These are phyloP conservation scores for Anabas testudineus DNA, from an alignment of 2,797 vertebrate species.

Conservation along the genomic window DNA sequence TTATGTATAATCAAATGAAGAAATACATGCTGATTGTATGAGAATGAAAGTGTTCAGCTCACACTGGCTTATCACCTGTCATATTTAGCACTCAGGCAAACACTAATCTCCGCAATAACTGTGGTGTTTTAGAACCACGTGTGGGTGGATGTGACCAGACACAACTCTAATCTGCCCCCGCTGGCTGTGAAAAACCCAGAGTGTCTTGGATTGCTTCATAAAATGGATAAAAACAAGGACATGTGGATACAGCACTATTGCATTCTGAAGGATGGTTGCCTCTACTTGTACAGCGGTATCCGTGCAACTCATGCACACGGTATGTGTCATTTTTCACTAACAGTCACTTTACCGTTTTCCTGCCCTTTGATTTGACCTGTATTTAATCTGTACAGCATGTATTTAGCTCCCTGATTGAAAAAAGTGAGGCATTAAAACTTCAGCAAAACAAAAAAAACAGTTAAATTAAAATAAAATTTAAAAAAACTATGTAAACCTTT, in stretches of 20 bases:
- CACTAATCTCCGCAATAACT: constrained; percentile 35
- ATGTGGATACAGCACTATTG: constrained; percentile 90
- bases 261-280: constrained; percentile 91
- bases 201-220: constrained; percentile 91
- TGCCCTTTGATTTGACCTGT: too few relatives aligned
- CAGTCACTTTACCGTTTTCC: too few relatives aligned
- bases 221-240: constrained; percentile 87
- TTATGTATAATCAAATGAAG: neutral
- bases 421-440: too few relatives aligned
- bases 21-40: neutral
- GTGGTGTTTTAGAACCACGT: constrained; percentile 87
- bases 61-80: neutral
- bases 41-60: neutral
- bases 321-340: constrained; percentile 62
- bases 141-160: constrained; percentile 92
- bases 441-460: too few relatives aligned
- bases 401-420: too few relatives aligned
- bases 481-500: too few relatives aligned
- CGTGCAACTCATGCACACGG: constrained; percentile 90
- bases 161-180: constrained; percentile 91
- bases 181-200: constrained; percentile 93
- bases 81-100: constrained; percentile 11
- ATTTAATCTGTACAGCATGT: too few relatives aligned
- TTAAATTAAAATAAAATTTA: too few relatives aligned
- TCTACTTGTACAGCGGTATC: constrained; percentile 91